These are phyloP conservation scores for Caloenas nicobarica DNA, from an alignment of 2,113 vertebrate genomes.

Conservation along the genomic window DNA sequence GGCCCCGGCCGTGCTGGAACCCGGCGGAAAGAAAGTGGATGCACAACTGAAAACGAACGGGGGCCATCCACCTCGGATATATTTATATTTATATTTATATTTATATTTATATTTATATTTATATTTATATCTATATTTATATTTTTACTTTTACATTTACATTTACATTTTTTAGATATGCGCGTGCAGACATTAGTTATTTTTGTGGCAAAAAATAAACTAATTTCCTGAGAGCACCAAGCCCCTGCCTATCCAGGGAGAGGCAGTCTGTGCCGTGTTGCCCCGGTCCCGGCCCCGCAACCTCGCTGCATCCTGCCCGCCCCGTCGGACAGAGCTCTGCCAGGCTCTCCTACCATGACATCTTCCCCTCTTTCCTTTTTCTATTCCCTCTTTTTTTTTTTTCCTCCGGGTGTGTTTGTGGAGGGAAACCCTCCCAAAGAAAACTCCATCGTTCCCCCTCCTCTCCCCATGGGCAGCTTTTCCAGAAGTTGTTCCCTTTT, in stretches of 20 bases:
- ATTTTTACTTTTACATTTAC: too few relatives aligned
- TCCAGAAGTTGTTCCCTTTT: background rate
- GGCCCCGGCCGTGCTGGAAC: rapidly evolving
- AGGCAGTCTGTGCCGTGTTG: background rate
- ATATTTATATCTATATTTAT: background rate
- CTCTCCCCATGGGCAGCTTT: background rate
- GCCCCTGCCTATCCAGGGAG: background rate
- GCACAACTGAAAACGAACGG: rapidly evolving
- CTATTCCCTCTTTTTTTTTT: background rate
- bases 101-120: background rate
- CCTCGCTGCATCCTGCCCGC: background rate
- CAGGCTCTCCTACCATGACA: background rate
- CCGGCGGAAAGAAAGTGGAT: background rate
- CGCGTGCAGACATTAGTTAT: rapidly evolving
- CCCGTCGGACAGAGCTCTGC: background rate
- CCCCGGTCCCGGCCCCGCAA: background rate
- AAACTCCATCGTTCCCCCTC: background rate
- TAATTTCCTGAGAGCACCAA: background rate
- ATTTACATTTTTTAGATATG: background rate
- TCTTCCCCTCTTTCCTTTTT: background rate
- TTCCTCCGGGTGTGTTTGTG: background rate
- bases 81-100: background rate
- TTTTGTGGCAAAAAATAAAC: background rate
- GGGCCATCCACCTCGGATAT: background rate
- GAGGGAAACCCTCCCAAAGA: background rate